Conservation (phyloP, 1,140 invertebrate genomes). For the Drosophila azteca region DNA sequence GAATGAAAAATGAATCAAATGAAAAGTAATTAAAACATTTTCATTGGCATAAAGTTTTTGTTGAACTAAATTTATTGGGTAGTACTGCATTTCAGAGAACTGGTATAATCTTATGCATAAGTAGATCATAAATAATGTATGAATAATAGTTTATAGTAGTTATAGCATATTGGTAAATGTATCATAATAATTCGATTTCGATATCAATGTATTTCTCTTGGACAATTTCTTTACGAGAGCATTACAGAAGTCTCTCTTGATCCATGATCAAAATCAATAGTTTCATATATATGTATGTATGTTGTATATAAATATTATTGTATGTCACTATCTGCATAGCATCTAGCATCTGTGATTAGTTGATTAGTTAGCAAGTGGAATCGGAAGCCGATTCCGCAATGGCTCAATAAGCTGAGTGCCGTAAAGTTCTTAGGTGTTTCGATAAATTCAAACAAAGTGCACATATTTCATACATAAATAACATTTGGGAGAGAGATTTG, state of each 20-base stretch:
- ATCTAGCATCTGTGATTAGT: slow-evolving; percentile 18
- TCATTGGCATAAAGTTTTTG: slow-evolving; percentile 82
- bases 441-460: slow-evolving; percentile 70
- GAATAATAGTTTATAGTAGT: slow-evolving; percentile 55
- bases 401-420: slow-evolving; percentile 46
- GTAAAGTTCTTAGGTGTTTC: slow-evolving; percentile 37
- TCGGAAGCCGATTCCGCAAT: slow-evolving; percentile 42
- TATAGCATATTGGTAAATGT: slow-evolving; percentile 58
- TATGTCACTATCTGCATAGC: slow-evolving; percentile 40
- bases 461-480: slow-evolving; percentile 70
- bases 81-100: slow-evolving; percentile 80
- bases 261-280: slow-evolving; percentile 66
- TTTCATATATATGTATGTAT: slow-evolving; percentile 4
- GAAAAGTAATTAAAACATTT: slow-evolving; percentile 80
- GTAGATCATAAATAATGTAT: slow-evolving; percentile 60
- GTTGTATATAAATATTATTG: slow-evolving; percentile 39
- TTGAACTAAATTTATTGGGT: slow-evolving; percentile 84
- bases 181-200: slow-evolving; percentile 58
- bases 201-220: slow-evolving; percentile 48
- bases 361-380: slow-evolving; percentile 32
- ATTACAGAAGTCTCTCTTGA: slow-evolving; percentile 42
- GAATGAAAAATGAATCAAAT: slow-evolving; percentile 73
- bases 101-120: slow-evolving; percentile 78
- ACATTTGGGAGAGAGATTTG: slow-evolving; percentile 43
- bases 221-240: slow-evolving; percentile 59